Evolutionary conservation across 2,113 vertebrate genomes (phyloP), one percentile per base, ranked within the genome.

Genomic region (Actinemys pallida): DNA sequence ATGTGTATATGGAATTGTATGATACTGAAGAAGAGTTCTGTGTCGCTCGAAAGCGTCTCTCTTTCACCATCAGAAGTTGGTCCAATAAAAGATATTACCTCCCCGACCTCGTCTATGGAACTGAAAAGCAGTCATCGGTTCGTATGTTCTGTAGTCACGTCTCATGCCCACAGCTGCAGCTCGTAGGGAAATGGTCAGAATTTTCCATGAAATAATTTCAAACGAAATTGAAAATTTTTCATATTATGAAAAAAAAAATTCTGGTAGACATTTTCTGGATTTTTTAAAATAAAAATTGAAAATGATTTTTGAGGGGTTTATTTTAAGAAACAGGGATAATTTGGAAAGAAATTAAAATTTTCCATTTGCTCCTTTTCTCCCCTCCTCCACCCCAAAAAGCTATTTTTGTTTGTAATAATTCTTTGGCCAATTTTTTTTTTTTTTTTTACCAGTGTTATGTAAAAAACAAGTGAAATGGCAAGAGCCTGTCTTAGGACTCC

Each of bases 391-490:
- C 31, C 31, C 31, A 49, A 3, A 1, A 3, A 10, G n/a, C 4
- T 4, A 9, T 53, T 59, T 10, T 3, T 49, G 56, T 53, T 0
- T 4, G 72, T 27, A 62, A 45, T 2, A 0, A 17, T 1, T n/a
- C n/a, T n/a, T 69, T 20, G 65, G 17, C 65, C 65, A 69, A 20
- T 4, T 53, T 53, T 53, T 19, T 50, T 31, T 62, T 62, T 45
- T 45, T 45, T 65, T n/a, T 7, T 65, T 35, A n/a, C 65, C 65
- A 69, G 16, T 69, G n/a, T 69, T 69, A 39, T 39, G 65, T 69
- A 69, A 45, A 45, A 45, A 45, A 45, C 17, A n/a, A n/a, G 62
- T 69, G 62, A 69, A 69, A 3, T 8, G 57, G 29, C 39, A 53
- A 87, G 89, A 50, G 2, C 42, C 49, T 4, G 1, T 54, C 54